Percentiles rank a stretch among this genome's conserved stretches.
Conservation (phyloP, 2,113 vertebrate species). For the Hydrochoerus hydrochaeris region DNA sequence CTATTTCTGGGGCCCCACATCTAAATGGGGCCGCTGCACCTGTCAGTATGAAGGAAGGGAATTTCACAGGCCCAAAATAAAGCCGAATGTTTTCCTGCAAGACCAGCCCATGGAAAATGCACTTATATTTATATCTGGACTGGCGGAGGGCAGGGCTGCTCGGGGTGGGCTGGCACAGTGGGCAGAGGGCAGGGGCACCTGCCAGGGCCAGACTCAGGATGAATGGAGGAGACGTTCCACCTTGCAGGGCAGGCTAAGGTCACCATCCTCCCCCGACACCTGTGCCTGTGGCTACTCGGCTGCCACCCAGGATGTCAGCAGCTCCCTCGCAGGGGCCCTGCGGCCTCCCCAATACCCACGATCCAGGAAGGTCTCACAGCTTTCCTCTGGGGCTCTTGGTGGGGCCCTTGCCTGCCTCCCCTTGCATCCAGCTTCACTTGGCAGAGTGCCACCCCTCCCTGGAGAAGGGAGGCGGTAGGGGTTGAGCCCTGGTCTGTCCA, state of each 20-base stretch:
- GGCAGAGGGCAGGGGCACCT: not conserved
- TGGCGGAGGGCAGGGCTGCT: not conserved
- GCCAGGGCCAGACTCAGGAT: not conserved
- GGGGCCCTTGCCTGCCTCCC: no score
- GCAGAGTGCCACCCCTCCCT: not conserved
- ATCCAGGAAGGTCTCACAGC: not conserved
- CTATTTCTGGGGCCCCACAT: conserved; percentile 74
- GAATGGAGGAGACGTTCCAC: conserved; percentile 61
- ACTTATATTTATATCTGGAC: conserved; percentile 75
- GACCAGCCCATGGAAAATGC: conserved; percentile 86
- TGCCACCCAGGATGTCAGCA: rapidly evolving
- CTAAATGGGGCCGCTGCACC: conserved; percentile 85
- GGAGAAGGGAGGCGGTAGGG: not conserved
- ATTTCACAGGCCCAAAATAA: conserved; percentile 87
- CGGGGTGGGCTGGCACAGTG: not conserved
- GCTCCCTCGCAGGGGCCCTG: not conserved
- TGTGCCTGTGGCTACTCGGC: not conserved
- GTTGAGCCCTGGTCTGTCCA: not conserved
- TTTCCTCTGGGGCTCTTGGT: not conserved
- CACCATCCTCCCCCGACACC: not conserved
- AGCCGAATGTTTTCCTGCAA: conserved; percentile 77
- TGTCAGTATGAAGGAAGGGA: conserved; percentile 76
- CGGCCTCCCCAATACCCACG: not conserved
- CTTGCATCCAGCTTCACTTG: not conserved
- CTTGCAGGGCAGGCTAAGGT: not conserved